These are phyloP conservation scores for Willisornis vidua DNA, from an alignment of 2,113 vertebrate species.

Conservation along the genomic window DNA sequence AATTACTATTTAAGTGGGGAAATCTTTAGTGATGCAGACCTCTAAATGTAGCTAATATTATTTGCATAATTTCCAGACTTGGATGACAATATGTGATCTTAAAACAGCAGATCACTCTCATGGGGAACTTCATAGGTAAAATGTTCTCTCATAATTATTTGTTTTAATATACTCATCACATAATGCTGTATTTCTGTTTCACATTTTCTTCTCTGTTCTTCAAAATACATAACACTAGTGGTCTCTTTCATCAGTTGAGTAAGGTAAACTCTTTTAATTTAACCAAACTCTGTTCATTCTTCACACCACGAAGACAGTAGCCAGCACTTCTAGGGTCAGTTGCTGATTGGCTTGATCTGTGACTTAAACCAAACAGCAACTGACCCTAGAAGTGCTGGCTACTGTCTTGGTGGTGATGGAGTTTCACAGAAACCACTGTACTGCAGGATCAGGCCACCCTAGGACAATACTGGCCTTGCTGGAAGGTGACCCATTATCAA, in stretches of 20 bases:
- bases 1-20: constrained; percentile 34
- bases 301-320: not conserved
- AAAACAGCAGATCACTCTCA: constrained; percentile 7
- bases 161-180: not conserved
- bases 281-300: not conserved
- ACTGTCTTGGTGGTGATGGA: not conserved
- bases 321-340: too few relatives aligned
- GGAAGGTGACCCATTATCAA: accelerated
- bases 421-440: not conserved
- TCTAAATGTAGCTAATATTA: constrained; percentile 48
- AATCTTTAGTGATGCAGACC: constrained; percentile 50
- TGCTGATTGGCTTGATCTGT: not conserved
- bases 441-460: not conserved
- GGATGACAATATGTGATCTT: constrained; percentile 68
- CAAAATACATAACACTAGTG: not conserved
- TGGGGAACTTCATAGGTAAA: not conserved
- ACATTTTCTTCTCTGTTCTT: not conserved
- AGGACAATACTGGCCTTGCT: accelerated
- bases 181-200: not conserved
- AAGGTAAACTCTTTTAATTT: not conserved
- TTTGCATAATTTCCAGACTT: constrained; percentile 81
- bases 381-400: not conserved
- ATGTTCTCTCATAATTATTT: not conserved
- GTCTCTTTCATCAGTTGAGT: not conserved
- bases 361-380: accelerated